Conservation (phyloP, 1,140 invertebrate species). For the Vanessa tameamea region DNA sequence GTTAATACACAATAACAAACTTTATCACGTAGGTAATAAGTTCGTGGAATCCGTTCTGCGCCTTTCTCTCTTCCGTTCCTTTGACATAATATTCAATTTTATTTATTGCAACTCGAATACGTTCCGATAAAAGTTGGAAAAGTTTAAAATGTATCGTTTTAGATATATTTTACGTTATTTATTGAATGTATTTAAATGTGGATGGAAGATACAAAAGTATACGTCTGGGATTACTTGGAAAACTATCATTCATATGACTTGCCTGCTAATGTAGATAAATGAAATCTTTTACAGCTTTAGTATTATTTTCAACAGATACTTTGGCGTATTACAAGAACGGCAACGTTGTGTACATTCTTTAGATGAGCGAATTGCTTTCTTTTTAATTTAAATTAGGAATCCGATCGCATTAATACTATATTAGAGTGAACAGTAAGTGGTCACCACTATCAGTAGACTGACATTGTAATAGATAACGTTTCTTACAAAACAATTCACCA, state of each 20-base stretch:
- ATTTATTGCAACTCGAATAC: conserved; percentile 4
- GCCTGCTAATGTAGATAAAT: too few relatives aligned
- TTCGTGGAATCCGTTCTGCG: background rate
- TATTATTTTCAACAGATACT: too few relatives aligned
- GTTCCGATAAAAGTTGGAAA: background rate
- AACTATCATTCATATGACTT: background rate
- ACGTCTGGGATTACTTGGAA: background rate
- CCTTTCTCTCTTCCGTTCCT: background rate
- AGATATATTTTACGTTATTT: conserved; percentile 1
- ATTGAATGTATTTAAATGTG: conserved; percentile 1
- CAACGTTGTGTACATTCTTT: too few relatives aligned
- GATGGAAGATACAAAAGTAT: background rate
- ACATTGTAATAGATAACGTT: too few relatives aligned
- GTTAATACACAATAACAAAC: background rate
- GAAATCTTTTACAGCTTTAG: too few relatives aligned
- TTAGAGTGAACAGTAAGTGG: too few relatives aligned
- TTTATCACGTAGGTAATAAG: conserved; percentile 1
- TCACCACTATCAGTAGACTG: too few relatives aligned
- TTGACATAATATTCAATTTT: conserved; percentile 8
- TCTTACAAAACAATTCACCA: too few relatives aligned
- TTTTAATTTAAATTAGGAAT: too few relatives aligned
- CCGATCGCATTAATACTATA: too few relatives aligned
- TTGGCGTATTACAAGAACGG: too few relatives aligned
- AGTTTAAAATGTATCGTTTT: conserved; percentile 9
- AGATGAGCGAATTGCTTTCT: too few relatives aligned